These are phyloP conservation scores for Trypoxylon attenuatum DNA, from an alignment of 2,888 invertebrate genomes.

Conservation along the genomic window DNA sequence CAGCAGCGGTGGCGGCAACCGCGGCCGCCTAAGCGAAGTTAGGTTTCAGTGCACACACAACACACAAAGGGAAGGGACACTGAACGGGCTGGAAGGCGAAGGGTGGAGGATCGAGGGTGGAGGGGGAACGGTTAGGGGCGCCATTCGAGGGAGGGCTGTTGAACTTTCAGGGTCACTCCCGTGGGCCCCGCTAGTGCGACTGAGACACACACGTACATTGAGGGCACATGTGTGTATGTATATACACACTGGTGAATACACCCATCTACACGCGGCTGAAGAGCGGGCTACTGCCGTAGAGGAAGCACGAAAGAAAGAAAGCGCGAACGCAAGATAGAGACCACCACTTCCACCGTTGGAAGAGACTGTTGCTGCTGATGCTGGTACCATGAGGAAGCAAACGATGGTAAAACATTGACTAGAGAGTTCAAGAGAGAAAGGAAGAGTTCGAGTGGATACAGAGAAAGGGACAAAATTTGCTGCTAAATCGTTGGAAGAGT, in stretches of 20 bases:
- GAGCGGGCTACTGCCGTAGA: no score
- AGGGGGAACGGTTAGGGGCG: slow-evolving; percentile 39
- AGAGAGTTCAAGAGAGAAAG: not conserved
- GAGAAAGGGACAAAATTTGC: slow-evolving; percentile 61
- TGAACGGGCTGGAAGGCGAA: slow-evolving; percentile 36
- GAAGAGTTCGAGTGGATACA: no score
- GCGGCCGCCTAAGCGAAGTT: slow-evolving; percentile 58
- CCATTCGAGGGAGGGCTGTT: slow-evolving; percentile 60
- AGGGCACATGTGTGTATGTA: no score
- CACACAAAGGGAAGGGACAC: slow-evolving; percentile 70
- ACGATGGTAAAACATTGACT: not conserved
- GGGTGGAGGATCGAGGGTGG: not conserved
- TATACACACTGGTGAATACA: no score
- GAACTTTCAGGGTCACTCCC: slow-evolving; percentile 72
- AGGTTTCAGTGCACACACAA: slow-evolving; percentile 71
- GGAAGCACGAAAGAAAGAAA: no score
- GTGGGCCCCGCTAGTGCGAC: slow-evolving; percentile 49
- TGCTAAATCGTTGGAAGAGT: slow-evolving; percentile 56
- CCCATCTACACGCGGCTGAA: no score
- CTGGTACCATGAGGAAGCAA: slow-evolving; percentile 1
- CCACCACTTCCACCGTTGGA: no score
- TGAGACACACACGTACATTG: not conserved
- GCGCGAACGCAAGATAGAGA: no score
- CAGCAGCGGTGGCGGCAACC: slow-evolving; percentile 8
- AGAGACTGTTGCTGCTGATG: no score